Base-by-base conservation (phyloP, 2,888 invertebrate genomes). In the Rhagium mordax region DNA sequence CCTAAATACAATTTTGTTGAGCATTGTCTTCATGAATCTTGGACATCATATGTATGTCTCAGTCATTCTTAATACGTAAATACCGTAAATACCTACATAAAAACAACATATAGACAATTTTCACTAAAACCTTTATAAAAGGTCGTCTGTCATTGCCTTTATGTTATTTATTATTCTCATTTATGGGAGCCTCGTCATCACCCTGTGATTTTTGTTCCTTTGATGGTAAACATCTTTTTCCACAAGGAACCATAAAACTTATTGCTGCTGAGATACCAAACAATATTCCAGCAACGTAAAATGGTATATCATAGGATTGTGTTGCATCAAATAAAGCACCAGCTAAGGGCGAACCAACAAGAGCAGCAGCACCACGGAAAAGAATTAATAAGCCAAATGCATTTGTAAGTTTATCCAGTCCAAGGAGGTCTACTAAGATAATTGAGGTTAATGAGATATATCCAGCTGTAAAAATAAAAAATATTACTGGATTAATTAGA, bases 361-460 rank as follows among this genome's bases (percentile, higher is more conserved):
- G 95, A 16, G 97, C 96, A 3, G 99, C 97, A 41, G 95, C 94
- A 61, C 99, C 99, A 85, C 99, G 94, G 90, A 98, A 97, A 81
- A 99, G 89, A 82, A 98, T 98, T 67, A 99, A 91, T 76, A 99
- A 91, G 7, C 99, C 99, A 88, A 99, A 99, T 57, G 98, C 98
- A 87, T 97, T 99, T 55, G 99, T 99, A 80, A 99, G 89, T 87
- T 96, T 96, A 86, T 98, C 98, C 86, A 99, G 89, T 0, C 99
- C 99, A 57, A 99, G 91, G 33, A 99, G 91, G 87, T 99, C 98
- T 80, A 98, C 98, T 76, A 99, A 91, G 85, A 99, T 98, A 85
- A 99, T 98, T 59, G 99, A 98, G 55, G 98, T 99, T 72, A 99
- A 90, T 6, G 98, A 98, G 85, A 99, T 98, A 89, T 97, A 99